These are phyloP conservation scores for Ecdyonurus torrentis DNA, from an alignment of 2,888 invertebrate species.

Conservation along the genomic window DNA sequence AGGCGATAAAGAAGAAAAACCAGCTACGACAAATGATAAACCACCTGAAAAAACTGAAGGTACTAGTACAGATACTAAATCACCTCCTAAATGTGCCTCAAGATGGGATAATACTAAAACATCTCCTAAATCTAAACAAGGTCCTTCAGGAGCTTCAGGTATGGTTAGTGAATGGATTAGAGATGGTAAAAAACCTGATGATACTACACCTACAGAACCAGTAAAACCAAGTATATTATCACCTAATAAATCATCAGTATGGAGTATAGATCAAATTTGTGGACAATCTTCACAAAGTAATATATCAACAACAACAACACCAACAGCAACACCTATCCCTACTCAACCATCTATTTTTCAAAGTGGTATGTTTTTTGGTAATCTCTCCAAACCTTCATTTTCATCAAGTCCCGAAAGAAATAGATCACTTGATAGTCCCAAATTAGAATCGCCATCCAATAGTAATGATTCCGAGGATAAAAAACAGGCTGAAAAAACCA, in stretches of 20 bases:
- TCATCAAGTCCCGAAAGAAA: not conserved
- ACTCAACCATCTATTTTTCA: not conserved
- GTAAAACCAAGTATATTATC: not conserved
- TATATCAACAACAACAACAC: not conserved
- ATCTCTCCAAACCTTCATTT: not conserved
- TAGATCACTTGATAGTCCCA: not conserved
- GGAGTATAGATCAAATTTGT: not conserved
- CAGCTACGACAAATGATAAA: not conserved
- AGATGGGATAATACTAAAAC: not conserved
- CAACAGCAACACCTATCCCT: not conserved
- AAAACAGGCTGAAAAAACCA: not conserved
- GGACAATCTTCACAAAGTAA: not conserved
- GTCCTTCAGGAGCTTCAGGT: not conserved
- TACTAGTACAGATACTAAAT: not conserved
- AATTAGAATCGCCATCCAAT: not conserved
- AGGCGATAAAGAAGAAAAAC: constrained; percentile 18
- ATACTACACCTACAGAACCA: not conserved
- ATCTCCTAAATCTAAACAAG: not conserved
- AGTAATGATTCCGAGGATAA: not conserved
- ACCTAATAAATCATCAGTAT: not conserved
- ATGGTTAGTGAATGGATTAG: not conserved
- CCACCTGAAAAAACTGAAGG: not conserved
- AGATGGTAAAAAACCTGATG: too few species aligned
- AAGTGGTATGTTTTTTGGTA: not conserved
- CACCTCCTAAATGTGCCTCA: not conserved